These are phyloP conservation scores for Actinernus sp. DNA, from an alignment of 92 coral and sea anemone genomes.

Conservation along the genomic window DNA sequence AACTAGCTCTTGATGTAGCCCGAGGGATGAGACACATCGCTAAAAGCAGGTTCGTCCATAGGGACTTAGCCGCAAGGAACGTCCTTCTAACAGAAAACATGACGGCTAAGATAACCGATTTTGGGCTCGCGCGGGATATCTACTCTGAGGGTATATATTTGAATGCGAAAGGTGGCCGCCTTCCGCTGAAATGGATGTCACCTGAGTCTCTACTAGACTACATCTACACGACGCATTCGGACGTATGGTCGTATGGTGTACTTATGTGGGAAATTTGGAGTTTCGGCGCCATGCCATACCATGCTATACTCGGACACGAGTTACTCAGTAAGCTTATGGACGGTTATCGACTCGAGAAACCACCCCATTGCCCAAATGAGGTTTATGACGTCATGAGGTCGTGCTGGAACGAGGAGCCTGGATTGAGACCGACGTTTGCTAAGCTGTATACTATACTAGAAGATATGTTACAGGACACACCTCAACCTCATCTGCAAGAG, in stretches of 20 bases:
- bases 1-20: slow-evolving; percentile 65
- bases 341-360: slow-evolving; percentile 69
- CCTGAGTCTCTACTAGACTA: slow-evolving; percentile 74
- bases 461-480: not conserved
- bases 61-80: slow-evolving; percentile 71
- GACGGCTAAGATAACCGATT: slow-evolving; percentile 66
- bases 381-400: slow-evolving; percentile 53
- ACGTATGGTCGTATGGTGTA: slow-evolving; percentile 75
- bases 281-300: slow-evolving; percentile 66
- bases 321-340: slow-evolving; percentile 54
- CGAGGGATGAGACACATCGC: slow-evolving; percentile 61
- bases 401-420: slow-evolving; percentile 45
- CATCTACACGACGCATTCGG: slow-evolving; percentile 68
- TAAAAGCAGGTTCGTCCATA: slow-evolving; percentile 41
- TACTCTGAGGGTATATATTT: slow-evolving; percentile 62
- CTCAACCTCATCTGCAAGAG: too few species aligned
- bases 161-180: slow-evolving; percentile 24
- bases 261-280: slow-evolving; percentile 78
- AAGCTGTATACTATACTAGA: slow-evolving; percentile 21
- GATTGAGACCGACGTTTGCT: slow-evolving; percentile 39
- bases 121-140: slow-evolving; percentile 64
- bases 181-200: slow-evolving; percentile 81
- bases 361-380: slow-evolving; percentile 71
- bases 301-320: slow-evolving; percentile 50
- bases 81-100: slow-evolving; percentile 37